A percentile compares a stretch with the other conserved stretches of the same genome.
phyloP scores from a whole-genome alignment of 2,888 invertebrate species.

The Caenorhabditis sp. region DNA sequence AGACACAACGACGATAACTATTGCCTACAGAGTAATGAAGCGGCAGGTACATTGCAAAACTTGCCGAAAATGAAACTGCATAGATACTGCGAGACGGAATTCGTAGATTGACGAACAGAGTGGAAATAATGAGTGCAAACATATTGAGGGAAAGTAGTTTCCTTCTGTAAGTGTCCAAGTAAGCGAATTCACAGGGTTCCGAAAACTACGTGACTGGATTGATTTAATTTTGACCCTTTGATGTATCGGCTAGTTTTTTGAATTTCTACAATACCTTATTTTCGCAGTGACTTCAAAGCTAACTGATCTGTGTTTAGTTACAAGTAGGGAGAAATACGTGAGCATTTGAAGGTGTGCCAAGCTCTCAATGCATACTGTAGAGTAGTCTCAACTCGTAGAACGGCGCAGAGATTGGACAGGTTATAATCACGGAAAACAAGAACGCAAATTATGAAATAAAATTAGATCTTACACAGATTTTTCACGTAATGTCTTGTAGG shows the following conservation, averaged over 20 bases:
- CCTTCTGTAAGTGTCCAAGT: no score
- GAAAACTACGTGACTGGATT: no score
- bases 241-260: no score
- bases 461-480: conserved; percentile 10
- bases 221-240: no score
- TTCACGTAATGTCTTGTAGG: conserved; percentile 11
- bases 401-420: conserved; percentile 31
- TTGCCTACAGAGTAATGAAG: conserved; percentile 10
- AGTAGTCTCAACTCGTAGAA: conserved; percentile 26
- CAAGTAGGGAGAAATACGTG: background rate
- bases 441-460: background rate
- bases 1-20: background rate
- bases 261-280: no score
- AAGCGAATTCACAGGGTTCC: no score
- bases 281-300: conserved; percentile 1
- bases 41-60: background rate
- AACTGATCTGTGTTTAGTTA: conserved; percentile 15
- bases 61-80: no score
- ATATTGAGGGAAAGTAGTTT: no score
- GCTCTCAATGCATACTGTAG: conserved; percentile 32
- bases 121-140: no score
- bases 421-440: conserved; percentile 12
- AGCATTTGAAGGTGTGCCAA: conserved; percentile 17
- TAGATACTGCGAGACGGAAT: no score
- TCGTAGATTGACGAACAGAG: no score